phyloP scores from a whole-genome alignment of 1,140 invertebrate genomes.

The Conus ventricosus region DNA sequence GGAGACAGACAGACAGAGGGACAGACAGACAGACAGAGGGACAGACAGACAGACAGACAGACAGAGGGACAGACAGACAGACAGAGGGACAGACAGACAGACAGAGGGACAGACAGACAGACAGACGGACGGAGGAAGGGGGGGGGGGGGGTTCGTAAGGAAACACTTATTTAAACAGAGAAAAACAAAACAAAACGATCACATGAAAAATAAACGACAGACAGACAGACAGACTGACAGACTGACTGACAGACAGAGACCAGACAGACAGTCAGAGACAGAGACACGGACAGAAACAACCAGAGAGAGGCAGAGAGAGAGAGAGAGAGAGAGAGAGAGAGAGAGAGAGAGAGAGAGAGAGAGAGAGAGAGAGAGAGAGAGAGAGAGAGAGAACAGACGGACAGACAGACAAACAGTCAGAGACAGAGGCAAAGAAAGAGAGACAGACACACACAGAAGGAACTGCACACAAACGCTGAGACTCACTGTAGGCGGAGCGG shows the following conservation, averaged over 20 bases:
- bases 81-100: too few relatives aligned
- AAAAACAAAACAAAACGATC: background rate
- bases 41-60: background rate
- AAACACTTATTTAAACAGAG: too few relatives aligned
- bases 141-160: too few relatives aligned
- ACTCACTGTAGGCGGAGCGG: constrained; percentile 2
- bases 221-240: background rate
- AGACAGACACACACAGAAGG: background rate
- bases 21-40: background rate
- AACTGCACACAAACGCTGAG: background rate
- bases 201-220: background rate
- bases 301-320: background rate
- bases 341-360: too few relatives aligned
- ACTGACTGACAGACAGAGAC: background rate
- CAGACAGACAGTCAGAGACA: background rate
- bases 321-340: background rate
- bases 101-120: too few relatives aligned
- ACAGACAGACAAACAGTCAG: background rate
- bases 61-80: background rate
- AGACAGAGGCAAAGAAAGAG: background rate
- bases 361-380: background rate
- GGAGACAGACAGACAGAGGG: background rate
- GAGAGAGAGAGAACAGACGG: background rate
- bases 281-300: background rate
- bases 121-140: too few relatives aligned